These are phyloP conservation scores for Kryphioiulus occultus DNA, from an alignment of 2,888 invertebrate species.

Conservation along the genomic window DNA sequence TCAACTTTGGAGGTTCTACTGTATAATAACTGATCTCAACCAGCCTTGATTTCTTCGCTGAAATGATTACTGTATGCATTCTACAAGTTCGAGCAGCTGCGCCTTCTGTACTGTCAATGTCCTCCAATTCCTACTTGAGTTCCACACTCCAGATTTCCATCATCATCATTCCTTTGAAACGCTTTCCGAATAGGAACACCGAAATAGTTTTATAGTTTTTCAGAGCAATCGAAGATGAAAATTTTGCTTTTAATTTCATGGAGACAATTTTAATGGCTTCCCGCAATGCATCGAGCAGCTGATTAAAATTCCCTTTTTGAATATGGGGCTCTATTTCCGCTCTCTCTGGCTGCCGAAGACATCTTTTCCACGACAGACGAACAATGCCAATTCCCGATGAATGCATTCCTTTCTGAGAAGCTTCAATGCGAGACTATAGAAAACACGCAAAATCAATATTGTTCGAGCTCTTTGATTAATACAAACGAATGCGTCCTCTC, in stretches of 20 bases:
- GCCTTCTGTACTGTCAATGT: neutral
- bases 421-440: neutral
- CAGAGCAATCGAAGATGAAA: neutral
- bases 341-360: neutral
- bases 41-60: too few species aligned
- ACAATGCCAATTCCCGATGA: constrained; percentile 9
- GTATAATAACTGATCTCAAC: too few species aligned
- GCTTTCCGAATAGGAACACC: neutral
- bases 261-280: constrained; percentile 9
- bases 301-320: constrained; percentile 23
- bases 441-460: constrained; percentile 16
- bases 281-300: constrained; percentile 1
- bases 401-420: neutral
- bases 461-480: constrained; percentile 7
- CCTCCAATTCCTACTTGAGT: too few species aligned
- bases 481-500: neutral
- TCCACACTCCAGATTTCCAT: neutral
- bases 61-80: too few species aligned
- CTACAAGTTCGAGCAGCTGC: too few species aligned
- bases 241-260: constrained; percentile 17
- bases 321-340: neutral
- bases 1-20: too few species aligned
- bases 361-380: neutral
- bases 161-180: neutral
- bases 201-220: neutral